phyloP scores from a whole-genome alignment of 2,797 vertebrate species.

The Loris lydekkerianus region DNA sequence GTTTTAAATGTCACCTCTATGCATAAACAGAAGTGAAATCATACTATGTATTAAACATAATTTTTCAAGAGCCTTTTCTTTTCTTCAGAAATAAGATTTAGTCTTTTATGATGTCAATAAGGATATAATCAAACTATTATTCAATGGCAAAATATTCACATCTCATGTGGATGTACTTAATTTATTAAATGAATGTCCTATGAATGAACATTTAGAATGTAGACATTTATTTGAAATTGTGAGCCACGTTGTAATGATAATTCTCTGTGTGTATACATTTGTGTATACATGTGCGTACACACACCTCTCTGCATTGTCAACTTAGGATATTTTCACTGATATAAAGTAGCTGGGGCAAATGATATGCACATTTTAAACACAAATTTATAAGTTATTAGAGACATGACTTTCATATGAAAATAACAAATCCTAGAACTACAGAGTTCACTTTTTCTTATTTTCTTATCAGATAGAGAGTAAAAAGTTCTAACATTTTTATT shows the following conservation, averaged over 20 bases:
- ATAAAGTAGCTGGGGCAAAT: background rate
- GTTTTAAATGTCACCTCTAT: background rate
- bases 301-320: background rate
- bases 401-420: background rate
- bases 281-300: background rate
- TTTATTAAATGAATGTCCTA: background rate
- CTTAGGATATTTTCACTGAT: background rate
- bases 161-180: background rate
- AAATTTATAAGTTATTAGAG: background rate
- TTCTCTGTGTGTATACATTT: background rate
- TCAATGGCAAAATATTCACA: background rate
- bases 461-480: background rate
- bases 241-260: background rate
- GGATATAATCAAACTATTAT: background rate
- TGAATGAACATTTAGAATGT: background rate
- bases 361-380: background rate
- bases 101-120: background rate
- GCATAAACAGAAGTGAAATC: background rate
- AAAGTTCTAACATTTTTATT: slow-evolving; percentile 2
- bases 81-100: background rate
- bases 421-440: background rate
- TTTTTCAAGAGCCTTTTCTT: slow-evolving; percentile 7
- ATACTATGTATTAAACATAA: background rate
- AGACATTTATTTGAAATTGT: background rate
- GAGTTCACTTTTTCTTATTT: background rate